A percentile compares a stretch with the other conserved stretches of the same genome.
Conservation (phyloP, 2,113 vertebrate genomes). For the Setophaga kirtlandii region DNA sequence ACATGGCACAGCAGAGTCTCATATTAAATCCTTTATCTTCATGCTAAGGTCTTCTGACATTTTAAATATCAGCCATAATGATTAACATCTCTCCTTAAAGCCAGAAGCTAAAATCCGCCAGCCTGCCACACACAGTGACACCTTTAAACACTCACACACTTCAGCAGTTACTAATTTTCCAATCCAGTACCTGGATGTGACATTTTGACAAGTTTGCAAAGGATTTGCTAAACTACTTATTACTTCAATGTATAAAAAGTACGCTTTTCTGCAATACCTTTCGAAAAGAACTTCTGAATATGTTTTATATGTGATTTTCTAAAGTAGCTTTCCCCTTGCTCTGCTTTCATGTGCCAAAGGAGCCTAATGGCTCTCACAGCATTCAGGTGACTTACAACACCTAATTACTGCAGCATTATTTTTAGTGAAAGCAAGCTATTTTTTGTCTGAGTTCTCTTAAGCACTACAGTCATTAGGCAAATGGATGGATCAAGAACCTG, state of each 20-base stretch:
- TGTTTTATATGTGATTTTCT: slow-evolving; percentile 32
- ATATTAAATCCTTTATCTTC: slow-evolving; percentile 52
- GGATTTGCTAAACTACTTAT: slow-evolving; percentile 68
- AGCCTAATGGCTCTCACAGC: neutral
- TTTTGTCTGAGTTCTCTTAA: neutral
- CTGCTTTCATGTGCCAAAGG: neutral
- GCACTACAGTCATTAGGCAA: neutral
- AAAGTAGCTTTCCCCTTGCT: slow-evolving; percentile 49
- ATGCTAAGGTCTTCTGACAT: slow-evolving; percentile 62
- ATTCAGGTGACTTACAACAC: neutral
- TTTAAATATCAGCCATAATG: slow-evolving; percentile 69
- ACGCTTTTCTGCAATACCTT: slow-evolving; percentile 24
- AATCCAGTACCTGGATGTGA: slow-evolving; percentile 73
- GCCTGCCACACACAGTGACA: slow-evolving; percentile 45
- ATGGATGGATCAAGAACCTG: neutral
- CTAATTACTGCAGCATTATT: slow-evolving; percentile 14
- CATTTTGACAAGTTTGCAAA: slow-evolving; percentile 75
- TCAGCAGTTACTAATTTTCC: slow-evolving; percentile 75
- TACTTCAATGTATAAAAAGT: slow-evolving; percentile 60
- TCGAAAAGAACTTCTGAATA: slow-evolving; percentile 47
- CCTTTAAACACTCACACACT: slow-evolving; percentile 71
- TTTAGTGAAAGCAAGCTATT: neutral
- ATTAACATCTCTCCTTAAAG: slow-evolving; percentile 72
- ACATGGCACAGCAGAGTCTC: slow-evolving; percentile 34
- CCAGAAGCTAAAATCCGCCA: slow-evolving; percentile 70